These are phyloP conservation scores for Cosmorhoe ocellata DNA, from an alignment of 2,888 invertebrate genomes.

Conservation along the genomic window DNA sequence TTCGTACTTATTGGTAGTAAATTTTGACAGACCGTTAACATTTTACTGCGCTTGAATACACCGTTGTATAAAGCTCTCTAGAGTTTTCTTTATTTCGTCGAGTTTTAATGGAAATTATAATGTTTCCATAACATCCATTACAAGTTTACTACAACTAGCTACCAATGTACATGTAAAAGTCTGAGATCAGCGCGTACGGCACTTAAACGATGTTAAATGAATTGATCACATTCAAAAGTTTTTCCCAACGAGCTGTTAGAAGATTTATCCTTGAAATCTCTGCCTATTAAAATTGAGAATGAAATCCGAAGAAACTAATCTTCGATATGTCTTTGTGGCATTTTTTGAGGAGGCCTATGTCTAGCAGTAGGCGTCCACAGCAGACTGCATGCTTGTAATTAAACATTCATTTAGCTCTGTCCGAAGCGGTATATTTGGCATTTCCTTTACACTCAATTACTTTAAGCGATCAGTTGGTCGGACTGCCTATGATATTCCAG, in stretches of 20 bases:
- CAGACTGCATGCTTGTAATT: neutral
- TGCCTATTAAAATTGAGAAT: too few relatives aligned
- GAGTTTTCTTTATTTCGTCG: neutral
- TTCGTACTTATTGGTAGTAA: neutral
- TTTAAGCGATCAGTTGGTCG: constrained; percentile 61
- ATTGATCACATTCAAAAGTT: too few relatives aligned
- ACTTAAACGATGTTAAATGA: too few relatives aligned
- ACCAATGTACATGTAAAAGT: too few relatives aligned
- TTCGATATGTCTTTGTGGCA: too few relatives aligned
- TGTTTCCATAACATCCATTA: neutral
- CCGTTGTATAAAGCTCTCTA: constrained; percentile 4
- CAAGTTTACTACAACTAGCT: too few relatives aligned
- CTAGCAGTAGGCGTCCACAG: too few relatives aligned
- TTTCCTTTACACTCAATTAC: constrained; percentile 52
- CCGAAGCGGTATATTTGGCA: constrained; percentile 25
- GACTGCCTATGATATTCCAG: constrained; percentile 63
- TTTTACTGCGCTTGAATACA: constrained; percentile 15
- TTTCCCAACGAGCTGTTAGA: too few relatives aligned
- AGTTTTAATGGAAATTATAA: neutral
- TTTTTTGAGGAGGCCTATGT: too few relatives aligned
- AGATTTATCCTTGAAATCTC: too few relatives aligned
- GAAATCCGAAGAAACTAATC: too few relatives aligned
- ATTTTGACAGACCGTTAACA: constrained; percentile 2
- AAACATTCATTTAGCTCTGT: constrained; percentile 28
- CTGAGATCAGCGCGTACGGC: too few relatives aligned